These are phyloP conservation scores for Remorina albescens DNA, from an alignment of 2,797 vertebrate species.

Conservation along the genomic window DNA sequence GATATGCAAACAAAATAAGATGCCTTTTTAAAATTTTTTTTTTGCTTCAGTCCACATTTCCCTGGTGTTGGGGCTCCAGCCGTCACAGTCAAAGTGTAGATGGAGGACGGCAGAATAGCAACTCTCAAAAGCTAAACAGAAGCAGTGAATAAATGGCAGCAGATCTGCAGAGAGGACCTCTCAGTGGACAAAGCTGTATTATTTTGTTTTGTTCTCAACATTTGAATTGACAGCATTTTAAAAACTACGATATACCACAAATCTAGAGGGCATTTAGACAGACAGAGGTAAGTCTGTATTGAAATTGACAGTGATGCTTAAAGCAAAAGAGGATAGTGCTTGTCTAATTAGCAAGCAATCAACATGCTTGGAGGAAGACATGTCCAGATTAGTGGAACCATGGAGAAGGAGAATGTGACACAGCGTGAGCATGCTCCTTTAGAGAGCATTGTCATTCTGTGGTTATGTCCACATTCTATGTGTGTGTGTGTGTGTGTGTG, in stretches of 20 bases:
- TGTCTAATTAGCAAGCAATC: conserved; percentile 60
- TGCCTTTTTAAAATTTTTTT: neutral
- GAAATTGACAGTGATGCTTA: conserved; percentile 11
- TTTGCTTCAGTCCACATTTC: neutral
- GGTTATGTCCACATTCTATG: conserved; percentile 56
- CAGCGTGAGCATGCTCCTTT: conserved; percentile 68
- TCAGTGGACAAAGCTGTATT: neutral
- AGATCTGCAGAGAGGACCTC: neutral
- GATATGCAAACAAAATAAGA: conserved; percentile 32
- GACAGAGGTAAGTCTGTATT: neutral
- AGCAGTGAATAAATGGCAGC: neutral
- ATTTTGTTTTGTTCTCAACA: neutral
- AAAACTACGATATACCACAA: neutral
- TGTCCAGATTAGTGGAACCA: conserved; percentile 54
- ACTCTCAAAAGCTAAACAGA: neutral
- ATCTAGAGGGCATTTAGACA: neutral
- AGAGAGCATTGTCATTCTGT: conserved; percentile 63
- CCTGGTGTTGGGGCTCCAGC: conserved; percentile 6
- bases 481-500: conserved; percentile 51
- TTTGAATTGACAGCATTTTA: neutral
- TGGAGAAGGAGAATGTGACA: conserved; percentile 61
- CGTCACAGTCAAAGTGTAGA: neutral
- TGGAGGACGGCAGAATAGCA: neutral
- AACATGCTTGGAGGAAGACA: conserved; percentile 44
- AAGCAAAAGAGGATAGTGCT: conserved; percentile 19